phyloP scores from a whole-genome alignment of 2,113 vertebrate genomes.

The Gavia stellata region DNA sequence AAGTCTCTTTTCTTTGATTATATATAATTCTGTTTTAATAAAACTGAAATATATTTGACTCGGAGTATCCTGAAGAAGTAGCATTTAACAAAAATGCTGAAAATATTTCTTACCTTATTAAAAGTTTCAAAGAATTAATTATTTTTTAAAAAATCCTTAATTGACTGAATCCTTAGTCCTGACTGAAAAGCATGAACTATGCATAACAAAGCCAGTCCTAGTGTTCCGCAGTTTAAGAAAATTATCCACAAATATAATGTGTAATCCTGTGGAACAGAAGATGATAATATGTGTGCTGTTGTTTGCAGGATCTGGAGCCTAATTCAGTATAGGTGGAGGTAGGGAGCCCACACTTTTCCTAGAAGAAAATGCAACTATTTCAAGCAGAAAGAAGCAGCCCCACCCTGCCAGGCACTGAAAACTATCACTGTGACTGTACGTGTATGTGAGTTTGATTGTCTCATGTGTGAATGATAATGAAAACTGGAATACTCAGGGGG shows the following conservation, averaged over 20 bases:
- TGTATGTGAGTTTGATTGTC: conserved; percentile 25
- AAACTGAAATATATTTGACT: conserved; percentile 58
- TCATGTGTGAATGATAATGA: conserved; percentile 36
- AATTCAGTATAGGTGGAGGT: neutral
- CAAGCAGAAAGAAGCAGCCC: neutral
- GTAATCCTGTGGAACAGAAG: neutral
- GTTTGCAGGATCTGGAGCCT: neutral
- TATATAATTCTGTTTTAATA: conserved; percentile 70
- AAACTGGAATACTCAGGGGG: conserved; percentile 27
- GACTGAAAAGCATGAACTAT: neutral
- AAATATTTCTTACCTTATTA: conserved; percentile 19
- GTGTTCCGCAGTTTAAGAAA: neutral
- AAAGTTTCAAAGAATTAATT: conserved; percentile 28
- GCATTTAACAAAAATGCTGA: conserved; percentile 15
- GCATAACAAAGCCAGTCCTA: neutral
- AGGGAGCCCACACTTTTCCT: neutral
- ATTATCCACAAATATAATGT: neutral
- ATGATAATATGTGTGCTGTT: neutral
- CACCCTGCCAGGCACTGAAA: neutral
- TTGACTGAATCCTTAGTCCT: neutral
- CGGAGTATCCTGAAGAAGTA: neutral
- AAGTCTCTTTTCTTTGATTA: conserved; percentile 68
- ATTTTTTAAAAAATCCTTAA: neutral
- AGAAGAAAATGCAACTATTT: conserved; percentile 3
- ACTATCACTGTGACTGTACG: neutral